phyloP scores from a whole-genome alignment of 2,113 vertebrate species.

The western clawed frog (Xenopus tropicalis) region UCB_Xtro_10.0 CM004443.2:68632001-68632500 shows the following conservation, averaged over 20 bases:
- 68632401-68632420: background rate
- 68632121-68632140: slow-evolving; percentile 67
- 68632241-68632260: slow-evolving; percentile 19
- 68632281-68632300: slow-evolving; percentile 70
- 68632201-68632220: slow-evolving; percentile 40
- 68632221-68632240: slow-evolving; percentile 15
- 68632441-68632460: too few species aligned
- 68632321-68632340: slow-evolving; percentile 72
- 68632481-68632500: too few species aligned
- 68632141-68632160: slow-evolving; percentile 67
- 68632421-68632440: too few species aligned
- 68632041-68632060: background rate
- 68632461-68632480: too few species aligned
- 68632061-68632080: slow-evolving; percentile 79
- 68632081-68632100: slow-evolving; percentile 73
- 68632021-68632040: too few species aligned
- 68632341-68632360: slow-evolving; percentile 58
- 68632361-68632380: slow-evolving; percentile 7
- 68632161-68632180: slow-evolving; percentile 65
- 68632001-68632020: too few species aligned
- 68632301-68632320: slow-evolving; percentile 67
- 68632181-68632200: slow-evolving; percentile 62
- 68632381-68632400: background rate
- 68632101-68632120: slow-evolving; percentile 90
- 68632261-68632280: slow-evolving; percentile 49